Evolutionary conservation across 1,140 invertebrate genomes (phyloP), one percentile per base, ranked within the genome.

Genomic region (Drosophila lacteicornis): DNA sequence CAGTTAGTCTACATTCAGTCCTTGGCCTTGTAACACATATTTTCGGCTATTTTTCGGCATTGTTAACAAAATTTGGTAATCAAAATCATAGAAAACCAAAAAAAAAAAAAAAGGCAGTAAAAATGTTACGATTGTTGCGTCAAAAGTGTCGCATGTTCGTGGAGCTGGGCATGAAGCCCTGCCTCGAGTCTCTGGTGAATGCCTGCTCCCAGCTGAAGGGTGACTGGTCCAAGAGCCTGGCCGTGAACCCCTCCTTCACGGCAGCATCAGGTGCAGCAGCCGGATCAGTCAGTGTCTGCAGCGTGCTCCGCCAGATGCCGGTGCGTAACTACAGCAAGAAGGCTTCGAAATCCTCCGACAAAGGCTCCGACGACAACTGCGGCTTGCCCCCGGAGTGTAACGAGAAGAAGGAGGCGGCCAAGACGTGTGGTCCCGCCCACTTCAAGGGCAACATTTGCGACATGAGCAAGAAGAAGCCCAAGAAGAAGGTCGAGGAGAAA

Each of bases 371-470:
- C 4, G 57, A 66, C 30, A 12, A 66, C 17, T 66, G 62, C 19
- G 62, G 62, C 3, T 27, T 57, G 4, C 57, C 62, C 15, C 46
- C 22, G 40, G 15, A 53, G 17, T 70, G 67, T n/a, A 17, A 17
- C 5, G 30, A 33, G 12, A 45, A 36, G 30, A 11, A 36, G 9
- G 12, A 19, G 4, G 36, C 0, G 0, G 3, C n/a, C 6, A 70
- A 45, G 38, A 0, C 12, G 5, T 70, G 67, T 5, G 67, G 67
- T 11, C 67, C 67, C 0, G 2, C 63, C 3, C 63, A 38, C 0
- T 70, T 70, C 33, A 70, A 40, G 49, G 67, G 67, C n/a, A 11
- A 13, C 12, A 70, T 70, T 13, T 70, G 67, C 22, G 49, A 69
- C 13, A 33, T 40, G 38, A 62, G 19, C 19, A 67, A 68, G 9